Conservation (phyloP, 1,140 invertebrate genomes). For the Atta cephalotes region DNA sequence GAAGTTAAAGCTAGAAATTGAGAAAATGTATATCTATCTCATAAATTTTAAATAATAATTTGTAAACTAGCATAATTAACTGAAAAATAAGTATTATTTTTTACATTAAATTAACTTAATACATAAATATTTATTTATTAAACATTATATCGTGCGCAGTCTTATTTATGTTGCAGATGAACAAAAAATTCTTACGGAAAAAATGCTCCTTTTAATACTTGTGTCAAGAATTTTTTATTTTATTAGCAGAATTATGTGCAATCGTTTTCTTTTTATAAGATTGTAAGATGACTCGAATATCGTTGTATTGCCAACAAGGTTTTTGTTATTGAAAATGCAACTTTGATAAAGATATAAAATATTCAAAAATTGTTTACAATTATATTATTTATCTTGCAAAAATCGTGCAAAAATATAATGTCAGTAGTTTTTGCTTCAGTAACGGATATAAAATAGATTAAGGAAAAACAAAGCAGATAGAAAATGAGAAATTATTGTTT, state of each 20-base stretch:
- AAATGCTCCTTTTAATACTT: background rate
- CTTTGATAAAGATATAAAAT: slow-evolving; percentile 22
- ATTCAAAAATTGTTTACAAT: background rate
- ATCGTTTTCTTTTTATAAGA: background rate
- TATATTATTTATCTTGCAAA: slow-evolving; percentile 35
- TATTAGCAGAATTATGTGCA: background rate
- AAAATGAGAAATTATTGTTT: slow-evolving; percentile 24
- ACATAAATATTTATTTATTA: slow-evolving; percentile 17
- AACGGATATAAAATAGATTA: too few relatives aligned
- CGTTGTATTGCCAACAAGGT: background rate
- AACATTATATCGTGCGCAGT: background rate
- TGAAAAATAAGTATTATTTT: background rate
- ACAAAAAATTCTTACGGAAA: background rate
- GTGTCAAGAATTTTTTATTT: slow-evolving; percentile 7
- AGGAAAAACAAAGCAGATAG: slow-evolving; percentile 22
- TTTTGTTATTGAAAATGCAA: background rate
- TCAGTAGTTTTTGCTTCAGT: background rate
- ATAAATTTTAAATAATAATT: background rate
- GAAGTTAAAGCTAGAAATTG: background rate
- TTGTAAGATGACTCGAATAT: background rate
- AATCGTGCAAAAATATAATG: slow-evolving; percentile 16
- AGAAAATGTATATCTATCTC: background rate
- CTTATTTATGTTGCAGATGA: background rate
- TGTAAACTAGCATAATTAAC: background rate
- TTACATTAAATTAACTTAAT: background rate